Evolutionary conservation across 1,140 invertebrate genomes (phyloP), one percentile per base, ranked within the genome.

Genomic region (Scaptomyza graminum): DNA sequence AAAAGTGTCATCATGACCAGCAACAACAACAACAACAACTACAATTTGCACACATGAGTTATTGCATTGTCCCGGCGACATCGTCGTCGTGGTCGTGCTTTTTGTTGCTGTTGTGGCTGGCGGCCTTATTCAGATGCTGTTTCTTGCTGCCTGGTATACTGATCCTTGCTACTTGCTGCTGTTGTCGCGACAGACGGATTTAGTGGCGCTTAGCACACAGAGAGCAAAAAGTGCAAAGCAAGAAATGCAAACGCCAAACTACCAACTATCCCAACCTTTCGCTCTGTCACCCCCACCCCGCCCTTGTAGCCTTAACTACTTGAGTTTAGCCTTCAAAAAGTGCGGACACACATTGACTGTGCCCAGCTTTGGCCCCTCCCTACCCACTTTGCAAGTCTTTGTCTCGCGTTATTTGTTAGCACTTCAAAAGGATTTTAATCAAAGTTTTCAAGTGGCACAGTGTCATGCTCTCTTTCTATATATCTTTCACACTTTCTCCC

Each of bases 361-460:
- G 31, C 31, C 49, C 54, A 51, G 47, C 55, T 55, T 63, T 13
- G 41, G 41, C 44, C 41, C 8, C 49, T 7, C 44, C 34, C 34
- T n/a, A 13, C 18, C 43, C 13, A 3, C 7, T 28, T 25, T 52
- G 16, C 39, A 79, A 74, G 79, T 75, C 71, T 80, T 83, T 83
- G 81, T 73, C 69, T 61, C 67, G 76, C 82, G 70, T 84, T 85
- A 87, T 85, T 85, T 85, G 77, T 87, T 85, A 81, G 81, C 81
- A 85, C 81, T 85, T 85, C 82, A 85, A 85, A 85, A 81, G 82
- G 81, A 85, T 85, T 85, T 85, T 85, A 85, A 85, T 85, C 81
- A 85, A 85, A 85, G 81, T 85, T 85, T 85, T 85, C 69, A 87
- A 85, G 77, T 85, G 82, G 57, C 80, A 72, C 79, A 65, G 62